phyloP scores from a whole-genome alignment of 2,797 vertebrate genomes.

The Neopelma chrysocephalum region DNA sequence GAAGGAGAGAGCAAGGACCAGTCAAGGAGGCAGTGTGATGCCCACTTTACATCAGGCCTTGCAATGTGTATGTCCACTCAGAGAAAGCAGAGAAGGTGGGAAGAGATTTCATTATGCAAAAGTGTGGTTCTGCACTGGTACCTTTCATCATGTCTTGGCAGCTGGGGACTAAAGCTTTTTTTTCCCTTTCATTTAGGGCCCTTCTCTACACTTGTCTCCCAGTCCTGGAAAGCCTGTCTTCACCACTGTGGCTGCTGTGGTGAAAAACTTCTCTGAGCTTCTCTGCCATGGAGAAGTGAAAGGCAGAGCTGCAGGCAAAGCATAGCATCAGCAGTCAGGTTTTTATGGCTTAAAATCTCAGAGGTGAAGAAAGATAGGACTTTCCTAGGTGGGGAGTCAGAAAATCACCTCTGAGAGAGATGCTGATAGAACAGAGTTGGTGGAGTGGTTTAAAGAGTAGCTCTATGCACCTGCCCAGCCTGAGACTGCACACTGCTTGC shows the following conservation, averaged over 20 bases:
- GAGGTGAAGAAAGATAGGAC: background rate
- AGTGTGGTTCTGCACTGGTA: background rate
- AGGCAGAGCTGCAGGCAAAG: background rate
- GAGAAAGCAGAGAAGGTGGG: background rate
- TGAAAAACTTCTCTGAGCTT: background rate
- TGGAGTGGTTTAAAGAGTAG: background rate
- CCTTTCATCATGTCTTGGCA: background rate
- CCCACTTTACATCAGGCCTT: background rate
- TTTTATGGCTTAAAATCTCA: background rate
- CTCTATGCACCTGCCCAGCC: background rate
- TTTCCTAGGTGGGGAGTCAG: background rate
- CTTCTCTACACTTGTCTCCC: background rate
- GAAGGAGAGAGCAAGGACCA: background rate
- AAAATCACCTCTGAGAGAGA: background rate
- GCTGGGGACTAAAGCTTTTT: background rate
- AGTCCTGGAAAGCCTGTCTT: background rate
- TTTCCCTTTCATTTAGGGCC: background rate
- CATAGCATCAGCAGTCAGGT: background rate
- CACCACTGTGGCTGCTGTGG: background rate
- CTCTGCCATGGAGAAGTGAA: background rate
- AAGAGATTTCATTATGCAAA: background rate
- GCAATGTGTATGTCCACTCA: background rate
- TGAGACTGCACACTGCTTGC: background rate
- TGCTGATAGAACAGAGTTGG: background rate
- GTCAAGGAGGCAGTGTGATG: background rate